Percentiles rank a stretch among this genome's conserved stretches.
Conservation (phyloP, 2,888 invertebrate genomes). For the Antitype chi region DNA sequence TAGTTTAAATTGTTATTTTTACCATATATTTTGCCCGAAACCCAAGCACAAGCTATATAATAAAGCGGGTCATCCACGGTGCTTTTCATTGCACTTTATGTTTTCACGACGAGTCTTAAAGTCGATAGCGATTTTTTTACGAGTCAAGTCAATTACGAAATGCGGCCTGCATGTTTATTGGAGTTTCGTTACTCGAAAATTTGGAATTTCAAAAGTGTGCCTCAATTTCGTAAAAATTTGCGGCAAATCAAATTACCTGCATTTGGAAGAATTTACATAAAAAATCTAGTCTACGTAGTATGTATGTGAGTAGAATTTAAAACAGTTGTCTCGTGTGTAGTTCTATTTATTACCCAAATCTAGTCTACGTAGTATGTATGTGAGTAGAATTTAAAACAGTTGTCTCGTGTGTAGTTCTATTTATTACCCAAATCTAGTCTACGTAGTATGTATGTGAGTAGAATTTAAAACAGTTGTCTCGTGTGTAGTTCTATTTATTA, state of each 20-base stretch:
- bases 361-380: slow-evolving; percentile 12
- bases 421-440: slow-evolving; percentile 28
- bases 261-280: slow-evolving; percentile 23
- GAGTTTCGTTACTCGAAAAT: not conserved
- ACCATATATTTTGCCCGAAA: slow-evolving; percentile 44
- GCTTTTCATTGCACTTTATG: slow-evolving; percentile 43
- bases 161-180: slow-evolving; percentile 2
- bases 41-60: slow-evolving; percentile 22
- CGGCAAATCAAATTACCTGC: slow-evolving; percentile 22
- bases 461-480: slow-evolving; percentile 29
- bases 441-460: not conserved
- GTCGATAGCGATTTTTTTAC: slow-evolving; percentile 45
- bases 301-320: slow-evolving; percentile 23
- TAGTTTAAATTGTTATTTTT: slow-evolving; percentile 58
- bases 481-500: too few relatives aligned
- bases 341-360: not conserved
- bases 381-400: slow-evolving; percentile 30
- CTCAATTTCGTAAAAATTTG: slow-evolving; percentile 22
- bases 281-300: slow-evolving; percentile 19
- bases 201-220: not conserved
- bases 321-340: not conserved
- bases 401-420: not conserved
- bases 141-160: slow-evolving; percentile 51
- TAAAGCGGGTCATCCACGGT: slow-evolving; percentile 55
- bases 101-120: slow-evolving; percentile 35